Evolutionary conservation across 2,113 vertebrate species (phyloP).

Genomic region (Lepus europaeus): DNA sequence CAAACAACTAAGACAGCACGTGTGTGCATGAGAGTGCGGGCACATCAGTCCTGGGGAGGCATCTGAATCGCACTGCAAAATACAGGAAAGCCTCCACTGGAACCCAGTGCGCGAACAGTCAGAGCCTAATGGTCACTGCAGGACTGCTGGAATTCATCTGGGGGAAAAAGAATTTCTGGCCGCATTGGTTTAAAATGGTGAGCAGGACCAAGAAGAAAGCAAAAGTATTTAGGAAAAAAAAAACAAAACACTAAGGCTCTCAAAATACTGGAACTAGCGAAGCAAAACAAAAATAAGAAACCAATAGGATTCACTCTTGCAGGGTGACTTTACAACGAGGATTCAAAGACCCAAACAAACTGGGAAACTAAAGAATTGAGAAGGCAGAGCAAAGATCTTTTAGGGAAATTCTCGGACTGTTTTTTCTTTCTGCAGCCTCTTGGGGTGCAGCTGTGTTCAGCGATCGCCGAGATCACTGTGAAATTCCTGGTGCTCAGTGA

Average conservation of each 20-base stretch:
- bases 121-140: not conserved
- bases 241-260: not conserved
- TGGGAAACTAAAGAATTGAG: not conserved
- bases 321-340: not conserved
- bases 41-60: conserved; percentile 16
- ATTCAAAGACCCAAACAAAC: not conserved
- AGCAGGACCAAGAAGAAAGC: not conserved
- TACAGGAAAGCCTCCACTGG: conserved; percentile 9
- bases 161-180: not conserved
- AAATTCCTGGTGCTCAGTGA: not conserved
- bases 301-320: not conserved
- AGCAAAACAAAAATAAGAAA: not conserved
- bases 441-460: not conserved
- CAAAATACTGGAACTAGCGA: not conserved
- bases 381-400: not conserved
- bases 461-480: not conserved
- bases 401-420: not conserved
- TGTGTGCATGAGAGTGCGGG: conserved; percentile 30
- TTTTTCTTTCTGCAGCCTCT: not conserved
- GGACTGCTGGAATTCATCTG: not conserved
- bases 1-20: conserved; percentile 10
- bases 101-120: conserved; percentile 17
- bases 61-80: conserved; percentile 60
- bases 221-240: conserved; percentile 13
- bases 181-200: conserved; percentile 35